phyloP scores from a whole-genome alignment of 2,113 vertebrate genomes.

The Oriolus oriolus region DNA sequence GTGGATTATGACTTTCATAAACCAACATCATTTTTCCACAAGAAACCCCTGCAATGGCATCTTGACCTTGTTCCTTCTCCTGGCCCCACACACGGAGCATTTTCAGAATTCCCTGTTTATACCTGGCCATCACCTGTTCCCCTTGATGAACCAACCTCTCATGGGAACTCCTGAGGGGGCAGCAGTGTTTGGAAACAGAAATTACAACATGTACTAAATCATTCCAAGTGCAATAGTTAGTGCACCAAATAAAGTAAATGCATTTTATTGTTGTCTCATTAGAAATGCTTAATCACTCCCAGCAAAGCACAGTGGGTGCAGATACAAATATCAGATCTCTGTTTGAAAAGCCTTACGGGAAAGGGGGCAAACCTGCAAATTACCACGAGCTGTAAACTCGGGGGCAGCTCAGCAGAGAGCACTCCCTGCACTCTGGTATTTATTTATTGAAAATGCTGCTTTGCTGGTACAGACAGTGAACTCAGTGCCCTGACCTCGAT shows the following conservation, averaged over 20 bases:
- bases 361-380: background rate
- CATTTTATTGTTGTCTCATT: slow-evolving; percentile 18
- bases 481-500: background rate
- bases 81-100: background rate
- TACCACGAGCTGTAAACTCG: background rate
- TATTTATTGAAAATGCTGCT: background rate
- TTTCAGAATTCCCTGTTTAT: background rate
- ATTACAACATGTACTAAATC: background rate
- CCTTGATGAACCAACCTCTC: background rate
- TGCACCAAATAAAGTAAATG: background rate
- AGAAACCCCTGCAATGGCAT: background rate
- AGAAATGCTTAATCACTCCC: background rate
- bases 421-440: background rate
- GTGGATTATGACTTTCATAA: background rate
- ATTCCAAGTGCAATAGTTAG: background rate
- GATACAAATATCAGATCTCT: background rate
- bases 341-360: slow-evolving; percentile 9
- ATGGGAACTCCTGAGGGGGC: background rate
- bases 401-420: background rate
- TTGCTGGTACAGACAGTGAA: background rate
- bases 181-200: background rate
- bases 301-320: background rate
- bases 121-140: background rate
- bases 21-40: background rate
- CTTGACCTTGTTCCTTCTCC: background rate